Conservation (phyloP, 2,113 vertebrate genomes). For the Entosphenus tridentatus region DNA sequence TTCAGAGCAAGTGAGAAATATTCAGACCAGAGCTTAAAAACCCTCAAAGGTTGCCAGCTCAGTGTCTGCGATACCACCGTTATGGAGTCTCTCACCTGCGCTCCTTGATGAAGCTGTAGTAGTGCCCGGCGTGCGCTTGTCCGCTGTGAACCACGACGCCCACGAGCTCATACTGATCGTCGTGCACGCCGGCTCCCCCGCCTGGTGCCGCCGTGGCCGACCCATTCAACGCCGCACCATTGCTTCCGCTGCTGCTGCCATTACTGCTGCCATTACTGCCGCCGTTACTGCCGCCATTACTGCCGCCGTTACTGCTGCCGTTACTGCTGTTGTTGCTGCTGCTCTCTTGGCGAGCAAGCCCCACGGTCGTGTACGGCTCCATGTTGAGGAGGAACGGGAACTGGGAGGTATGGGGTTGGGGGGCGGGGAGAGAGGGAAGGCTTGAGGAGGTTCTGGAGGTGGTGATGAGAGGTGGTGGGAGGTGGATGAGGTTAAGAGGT, state of each 20-base stretch:
- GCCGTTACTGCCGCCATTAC: neutral
- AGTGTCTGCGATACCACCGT: too few relatives aligned
- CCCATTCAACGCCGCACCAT: neutral
- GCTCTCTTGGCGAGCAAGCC: constrained; percentile 76
- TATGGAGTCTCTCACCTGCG: constrained; percentile 36
- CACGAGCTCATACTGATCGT: constrained; percentile 65
- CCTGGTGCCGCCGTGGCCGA: too few relatives aligned
- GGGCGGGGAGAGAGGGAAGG: neutral
- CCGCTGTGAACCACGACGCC: constrained; percentile 93
- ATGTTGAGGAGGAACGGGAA: constrained; percentile 97
- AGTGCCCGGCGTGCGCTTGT: constrained; percentile 86
- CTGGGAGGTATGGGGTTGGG: constrained; percentile 19
- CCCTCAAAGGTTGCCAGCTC: too few relatives aligned
- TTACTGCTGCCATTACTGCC: neutral
- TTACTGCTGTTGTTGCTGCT: neutral
- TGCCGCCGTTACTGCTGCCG: neutral
- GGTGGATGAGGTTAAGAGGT: neutral
- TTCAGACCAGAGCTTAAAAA: too few relatives aligned
- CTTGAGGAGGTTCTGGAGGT: neutral
- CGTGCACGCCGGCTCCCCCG: too few relatives aligned
- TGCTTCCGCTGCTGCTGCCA: neutral
- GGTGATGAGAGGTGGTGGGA: too few relatives aligned
- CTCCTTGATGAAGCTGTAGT: constrained; percentile 98
- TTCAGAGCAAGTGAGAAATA: too few relatives aligned
- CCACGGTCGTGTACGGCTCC: constrained; percentile 92